A percentile compares a stretch with the other conserved stretches of the same genome.
Evolutionary conservation across 1,140 invertebrate species (phyloP).

Genomic region (Orius insidiosus): DNA sequence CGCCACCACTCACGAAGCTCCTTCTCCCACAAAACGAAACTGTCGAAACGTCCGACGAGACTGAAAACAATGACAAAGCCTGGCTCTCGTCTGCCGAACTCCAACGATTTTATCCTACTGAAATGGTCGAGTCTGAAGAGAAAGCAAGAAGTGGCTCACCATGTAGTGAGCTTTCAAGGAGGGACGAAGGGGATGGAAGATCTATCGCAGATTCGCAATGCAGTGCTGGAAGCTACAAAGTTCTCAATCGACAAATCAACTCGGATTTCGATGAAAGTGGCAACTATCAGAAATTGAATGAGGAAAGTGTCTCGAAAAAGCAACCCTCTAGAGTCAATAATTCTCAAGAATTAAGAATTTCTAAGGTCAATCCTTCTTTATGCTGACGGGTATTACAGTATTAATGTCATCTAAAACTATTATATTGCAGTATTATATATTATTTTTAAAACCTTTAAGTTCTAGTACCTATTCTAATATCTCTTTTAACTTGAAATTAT

Average conservation of each 20-base stretch:
- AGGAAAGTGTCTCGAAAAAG: too few species aligned
- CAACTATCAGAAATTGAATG: too few species aligned
- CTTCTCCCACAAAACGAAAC: constrained; percentile 30
- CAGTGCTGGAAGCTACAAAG: constrained; percentile 18
- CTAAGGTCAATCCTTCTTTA: too few species aligned
- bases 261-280: constrained; percentile 1
- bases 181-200: constrained; percentile 76
- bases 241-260: background rate
- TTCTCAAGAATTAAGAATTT: too few species aligned
- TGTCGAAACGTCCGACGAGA: constrained; percentile 10
- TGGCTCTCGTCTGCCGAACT: constrained; percentile 23
- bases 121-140: constrained; percentile 18
- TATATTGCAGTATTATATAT: too few species aligned
- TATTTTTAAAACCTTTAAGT: too few species aligned
- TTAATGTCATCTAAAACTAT: too few species aligned
- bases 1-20: constrained; percentile 70
- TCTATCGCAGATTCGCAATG: constrained; percentile 79
- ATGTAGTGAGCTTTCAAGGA: constrained; percentile 41
- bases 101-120: constrained; percentile 19
- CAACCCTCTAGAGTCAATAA: too few species aligned
- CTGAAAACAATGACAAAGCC: constrained; percentile 14
- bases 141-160: constrained; percentile 20
- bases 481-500: too few species aligned
- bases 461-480: too few species aligned
- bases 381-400: too few species aligned